Conservation (phyloP, 2,888 invertebrate genomes). For the Merodon equestris region DNA sequence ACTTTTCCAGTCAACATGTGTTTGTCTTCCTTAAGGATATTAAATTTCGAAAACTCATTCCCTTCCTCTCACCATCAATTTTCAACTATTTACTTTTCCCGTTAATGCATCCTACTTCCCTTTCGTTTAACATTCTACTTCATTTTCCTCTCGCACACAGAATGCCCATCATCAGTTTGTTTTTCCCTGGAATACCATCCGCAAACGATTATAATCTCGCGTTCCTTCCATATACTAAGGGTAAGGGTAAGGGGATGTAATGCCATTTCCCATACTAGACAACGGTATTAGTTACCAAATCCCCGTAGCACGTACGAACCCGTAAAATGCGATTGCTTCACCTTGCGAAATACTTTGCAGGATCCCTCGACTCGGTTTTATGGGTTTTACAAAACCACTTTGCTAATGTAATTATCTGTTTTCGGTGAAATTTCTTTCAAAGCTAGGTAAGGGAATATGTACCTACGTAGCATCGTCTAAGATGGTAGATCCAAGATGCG, state of each 20-base stretch:
- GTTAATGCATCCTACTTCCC: background rate
- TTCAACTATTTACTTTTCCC: background rate
- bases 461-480: too few relatives aligned
- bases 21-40: constrained; percentile 1
- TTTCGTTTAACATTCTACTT: constrained; percentile 4
- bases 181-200: constrained; percentile 3
- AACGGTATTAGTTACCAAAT: constrained; percentile 9
- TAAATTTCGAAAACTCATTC: constrained; percentile 6
- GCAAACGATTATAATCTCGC: constrained; percentile 26
- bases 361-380: background rate
- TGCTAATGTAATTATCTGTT: constrained; percentile 28
- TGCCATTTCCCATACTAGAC: background rate
- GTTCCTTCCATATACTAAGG: background rate
- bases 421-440: constrained; percentile 7
- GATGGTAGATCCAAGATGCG: too few relatives aligned
- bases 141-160: background rate
- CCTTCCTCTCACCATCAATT: background rate
- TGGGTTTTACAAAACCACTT: constrained; percentile 21
- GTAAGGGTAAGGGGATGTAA: too few relatives aligned
- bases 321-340: constrained; percentile 8
- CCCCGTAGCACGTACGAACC: constrained; percentile 3
- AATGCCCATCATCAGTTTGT: constrained; percentile 7
- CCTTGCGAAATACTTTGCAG: background rate
- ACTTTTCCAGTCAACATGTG: too few relatives aligned
- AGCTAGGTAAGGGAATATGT: too few relatives aligned